Percentiles rank a stretch among this genome's conserved stretches.
Conservation (phyloP, 2,797 vertebrate genomes). For the Onychomys arenicola region DNA sequence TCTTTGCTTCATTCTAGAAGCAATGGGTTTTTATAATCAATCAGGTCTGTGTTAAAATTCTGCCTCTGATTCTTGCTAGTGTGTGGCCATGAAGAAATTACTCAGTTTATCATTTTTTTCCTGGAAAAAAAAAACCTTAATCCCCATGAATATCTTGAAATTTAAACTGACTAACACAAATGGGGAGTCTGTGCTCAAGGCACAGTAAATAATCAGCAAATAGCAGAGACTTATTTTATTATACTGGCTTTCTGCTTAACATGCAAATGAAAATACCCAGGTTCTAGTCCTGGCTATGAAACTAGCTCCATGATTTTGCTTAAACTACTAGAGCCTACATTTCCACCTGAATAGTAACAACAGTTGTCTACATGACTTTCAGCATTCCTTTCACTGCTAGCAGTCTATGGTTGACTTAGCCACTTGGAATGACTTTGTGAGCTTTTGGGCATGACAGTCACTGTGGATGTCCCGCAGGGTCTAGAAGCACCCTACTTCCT, state of each 20-base stretch:
- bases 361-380: conserved; percentile 1
- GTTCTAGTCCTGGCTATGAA: conserved; percentile 3
- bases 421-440: conserved; percentile 55
- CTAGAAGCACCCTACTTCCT: conserved; percentile 61
- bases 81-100: conserved; percentile 10
- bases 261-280: conserved; percentile 5
- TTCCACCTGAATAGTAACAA: conserved; percentile 21
- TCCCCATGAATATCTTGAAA: neutral
- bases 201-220: conserved; percentile 6
- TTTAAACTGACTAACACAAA: neutral
- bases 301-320: neutral
- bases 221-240: conserved; percentile 10
- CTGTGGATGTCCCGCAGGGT: conserved; percentile 54
- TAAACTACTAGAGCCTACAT: neutral
- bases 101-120: neutral
- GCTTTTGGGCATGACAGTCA: conserved; percentile 40
- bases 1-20: conserved; percentile 28
- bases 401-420: conserved; percentile 31
- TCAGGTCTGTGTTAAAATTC: neutral
- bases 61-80: conserved; percentile 12
- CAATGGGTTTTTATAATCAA: neutral
- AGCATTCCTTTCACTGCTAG: conserved; percentile 32
- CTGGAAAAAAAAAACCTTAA: conserved; percentile 1
- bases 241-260: neutral
- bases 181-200: neutral